phyloP scores from a whole-genome alignment of 2,797 vertebrate genomes.

The Uromys caudimaculatus region DNA sequence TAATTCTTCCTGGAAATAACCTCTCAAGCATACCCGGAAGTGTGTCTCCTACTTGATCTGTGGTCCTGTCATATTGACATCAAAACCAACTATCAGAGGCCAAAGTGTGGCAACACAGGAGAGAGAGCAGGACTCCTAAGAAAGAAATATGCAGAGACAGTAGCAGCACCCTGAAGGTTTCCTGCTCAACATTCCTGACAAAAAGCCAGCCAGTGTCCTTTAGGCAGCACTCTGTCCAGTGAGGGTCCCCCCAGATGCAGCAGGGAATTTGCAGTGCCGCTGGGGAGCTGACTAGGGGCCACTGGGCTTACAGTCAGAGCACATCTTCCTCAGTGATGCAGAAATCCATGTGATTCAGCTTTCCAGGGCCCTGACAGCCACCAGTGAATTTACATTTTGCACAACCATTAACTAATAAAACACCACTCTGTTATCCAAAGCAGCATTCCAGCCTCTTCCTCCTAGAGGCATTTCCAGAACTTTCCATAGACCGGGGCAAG shows the following conservation, averaged over 20 bases:
- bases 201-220: neutral
- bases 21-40: neutral
- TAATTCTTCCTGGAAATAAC: neutral
- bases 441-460: conserved; percentile 76
- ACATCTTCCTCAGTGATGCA: neutral
- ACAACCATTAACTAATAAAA: conserved; percentile 17
- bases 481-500: conserved; percentile 73
- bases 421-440: conserved; percentile 58
- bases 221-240: neutral
- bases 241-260: neutral
- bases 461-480: conserved; percentile 65
- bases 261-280: neutral
- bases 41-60: neutral
- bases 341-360: neutral
- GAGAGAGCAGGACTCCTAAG: neutral
- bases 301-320: neutral
- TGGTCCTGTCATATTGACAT: neutral
- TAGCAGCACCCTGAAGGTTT: neutral
- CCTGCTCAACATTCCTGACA: neutral
- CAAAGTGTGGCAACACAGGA: neutral
- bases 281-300: neutral
- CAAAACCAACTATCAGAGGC: neutral
- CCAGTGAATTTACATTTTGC: conserved; percentile 32
- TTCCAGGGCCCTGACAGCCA: neutral
- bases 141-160: neutral